A percentile compares a stretch with the other conserved stretches of the same genome.
These are phyloP conservation scores for Pseudomyrmex dendroicus DNA, from an alignment of 1,140 invertebrate species.

Conservation along the genomic window DNA sequence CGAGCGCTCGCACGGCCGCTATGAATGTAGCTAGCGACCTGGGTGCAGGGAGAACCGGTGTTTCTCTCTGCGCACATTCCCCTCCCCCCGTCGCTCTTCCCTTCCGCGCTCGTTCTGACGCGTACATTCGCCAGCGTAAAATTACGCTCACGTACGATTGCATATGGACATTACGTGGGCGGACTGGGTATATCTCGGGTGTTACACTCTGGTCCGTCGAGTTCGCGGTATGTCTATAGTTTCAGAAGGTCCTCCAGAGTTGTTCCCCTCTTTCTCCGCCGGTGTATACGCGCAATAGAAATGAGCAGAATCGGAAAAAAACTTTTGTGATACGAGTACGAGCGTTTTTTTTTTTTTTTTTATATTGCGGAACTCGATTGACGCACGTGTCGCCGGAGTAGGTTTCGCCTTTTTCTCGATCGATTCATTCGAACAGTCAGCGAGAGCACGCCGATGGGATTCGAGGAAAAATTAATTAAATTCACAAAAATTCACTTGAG, in stretches of 20 bases:
- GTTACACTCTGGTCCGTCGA: conserved; percentile 60
- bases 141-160: conserved; percentile 19
- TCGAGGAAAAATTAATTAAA: no score
- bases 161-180: conserved; percentile 65
- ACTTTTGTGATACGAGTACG: neutral
- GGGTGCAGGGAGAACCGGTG: conserved; percentile 56
- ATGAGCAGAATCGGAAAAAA: no score
- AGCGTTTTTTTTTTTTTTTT: no score
- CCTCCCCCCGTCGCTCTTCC: neutral
- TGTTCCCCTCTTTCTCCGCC: neutral
- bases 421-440: no score
- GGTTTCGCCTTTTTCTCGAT: no score
- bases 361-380: no score
- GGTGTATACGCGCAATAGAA: neutral
- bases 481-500: no score
- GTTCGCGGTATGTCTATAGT: conserved; percentile 64
- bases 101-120: neutral
- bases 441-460: no score
- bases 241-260: conserved; percentile 50
- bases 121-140: conserved; percentile 39
- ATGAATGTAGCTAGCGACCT: conserved; percentile 49
- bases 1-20: conserved; percentile 38
- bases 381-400: no score
- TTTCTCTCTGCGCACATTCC: conserved; percentile 9
- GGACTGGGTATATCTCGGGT: conserved; percentile 66